These are phyloP conservation scores for Bombus confusus DNA, from an alignment of 1,140 invertebrate species.

Conservation along the genomic window DNA sequence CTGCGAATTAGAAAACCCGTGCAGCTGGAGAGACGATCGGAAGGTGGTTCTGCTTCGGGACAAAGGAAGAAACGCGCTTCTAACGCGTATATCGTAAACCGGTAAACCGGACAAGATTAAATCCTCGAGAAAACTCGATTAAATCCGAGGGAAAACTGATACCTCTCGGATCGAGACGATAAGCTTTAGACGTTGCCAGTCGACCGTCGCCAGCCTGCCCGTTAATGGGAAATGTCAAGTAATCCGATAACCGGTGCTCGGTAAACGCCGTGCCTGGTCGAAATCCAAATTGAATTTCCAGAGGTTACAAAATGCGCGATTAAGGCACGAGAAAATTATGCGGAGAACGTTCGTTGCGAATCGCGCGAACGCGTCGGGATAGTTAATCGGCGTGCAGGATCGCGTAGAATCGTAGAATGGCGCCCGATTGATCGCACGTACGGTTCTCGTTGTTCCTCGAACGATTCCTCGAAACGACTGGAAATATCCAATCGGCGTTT, in stretches of 20 bases:
- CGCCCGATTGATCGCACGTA: not conserved
- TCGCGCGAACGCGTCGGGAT: not conserved
- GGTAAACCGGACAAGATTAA: constrained; percentile 22
- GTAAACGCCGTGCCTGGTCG: constrained; percentile 29
- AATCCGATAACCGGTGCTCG: constrained; percentile 61
- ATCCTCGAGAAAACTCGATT: constrained; percentile 3
- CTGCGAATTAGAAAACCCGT: too few species aligned
- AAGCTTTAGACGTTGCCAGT: constrained; percentile 49
- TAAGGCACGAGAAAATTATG: constrained; percentile 33
- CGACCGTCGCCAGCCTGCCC: constrained; percentile 6
- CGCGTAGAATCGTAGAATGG: not conserved
- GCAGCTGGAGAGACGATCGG: not conserved
- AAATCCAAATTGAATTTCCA: constrained; percentile 61
- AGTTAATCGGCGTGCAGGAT: not conserved
- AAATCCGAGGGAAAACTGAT: constrained; percentile 35
- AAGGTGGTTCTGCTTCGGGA: too few species aligned
- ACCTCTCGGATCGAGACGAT: constrained; percentile 46
- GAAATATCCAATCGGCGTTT: too few species aligned
- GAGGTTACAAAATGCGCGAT: constrained; percentile 39
- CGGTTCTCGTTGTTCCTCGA: not conserved
- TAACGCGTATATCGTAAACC: not conserved
- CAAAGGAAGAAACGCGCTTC: not conserved
- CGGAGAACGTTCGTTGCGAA: not conserved
- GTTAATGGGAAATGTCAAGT: constrained; percentile 65
- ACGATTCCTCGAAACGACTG: not conserved